Conservation (phyloP, 2,797 vertebrate species). For the Huso huso region DNA sequence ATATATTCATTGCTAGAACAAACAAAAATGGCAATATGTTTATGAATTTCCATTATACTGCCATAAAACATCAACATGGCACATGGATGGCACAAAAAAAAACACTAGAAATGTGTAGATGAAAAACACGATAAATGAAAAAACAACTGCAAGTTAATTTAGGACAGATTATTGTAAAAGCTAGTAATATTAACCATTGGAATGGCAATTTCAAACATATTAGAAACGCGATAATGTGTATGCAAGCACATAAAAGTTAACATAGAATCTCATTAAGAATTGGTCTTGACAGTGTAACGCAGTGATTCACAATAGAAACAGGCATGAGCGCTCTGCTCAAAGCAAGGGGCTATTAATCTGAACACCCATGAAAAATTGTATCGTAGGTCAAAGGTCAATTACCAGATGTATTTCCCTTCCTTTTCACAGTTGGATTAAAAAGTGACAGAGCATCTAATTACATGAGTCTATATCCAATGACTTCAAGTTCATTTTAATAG, state of each 20-base stretch:
- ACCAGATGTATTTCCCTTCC: slow-evolving; percentile 21
- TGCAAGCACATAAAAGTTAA: not conserved
- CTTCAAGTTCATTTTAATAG: slow-evolving; percentile 21
- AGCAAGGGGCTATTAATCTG: not conserved
- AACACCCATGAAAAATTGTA: slow-evolving; percentile 19
- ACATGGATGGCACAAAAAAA: too few species aligned
- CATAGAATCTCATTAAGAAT: not conserved
- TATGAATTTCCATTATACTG: too few species aligned
- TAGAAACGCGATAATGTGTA: not conserved
- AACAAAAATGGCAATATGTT: too few species aligned
- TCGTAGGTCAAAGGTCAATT: slow-evolving; percentile 24
- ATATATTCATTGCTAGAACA: too few species aligned
- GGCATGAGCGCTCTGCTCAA: not conserved
- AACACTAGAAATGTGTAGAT: too few species aligned
- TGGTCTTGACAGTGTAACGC: slow-evolving; percentile 12
- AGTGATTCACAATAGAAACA: not conserved
- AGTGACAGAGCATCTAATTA: slow-evolving; percentile 18
- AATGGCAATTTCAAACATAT: not conserved
- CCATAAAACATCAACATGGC: too few species aligned
- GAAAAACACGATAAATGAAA: too few species aligned
- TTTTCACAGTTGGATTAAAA: slow-evolving; percentile 26
- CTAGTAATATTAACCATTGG: not conserved
- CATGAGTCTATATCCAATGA: slow-evolving; percentile 14
- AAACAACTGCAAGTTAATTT: too few species aligned
- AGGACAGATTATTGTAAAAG: not conserved